Base-by-base conservation (phyloP, 2,888 invertebrate genomes). In the Mimumesa dahlbomi region DNA sequence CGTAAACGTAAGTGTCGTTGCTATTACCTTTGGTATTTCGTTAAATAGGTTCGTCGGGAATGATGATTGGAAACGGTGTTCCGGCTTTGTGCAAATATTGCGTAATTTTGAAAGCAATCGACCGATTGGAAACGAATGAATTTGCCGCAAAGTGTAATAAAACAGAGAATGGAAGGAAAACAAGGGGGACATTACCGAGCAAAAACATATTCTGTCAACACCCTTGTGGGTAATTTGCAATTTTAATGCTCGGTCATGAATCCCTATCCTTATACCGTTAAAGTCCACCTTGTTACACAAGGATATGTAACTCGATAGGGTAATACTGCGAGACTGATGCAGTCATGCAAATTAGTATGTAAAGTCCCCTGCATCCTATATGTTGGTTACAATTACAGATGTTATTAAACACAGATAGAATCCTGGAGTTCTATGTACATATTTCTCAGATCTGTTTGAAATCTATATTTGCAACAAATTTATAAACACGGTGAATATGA, bases 201-300 rank as follows among this genome's bases (percentile, higher is more conserved):
- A 19, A 59, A 31, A 56, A 59, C 34, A 46, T n/a, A n/a, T 50
- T 57, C 71, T 80, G 73, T 76, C 78, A 77, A 79, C 79, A 76
- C 75, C 77, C 76, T 77, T 71, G 75, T 76, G 71, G 40, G 63
- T 50, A 63, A 84, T 85, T 82, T 85, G 84, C 85, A 84, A 85
- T 85, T 85, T 84, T 83, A 85, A 85, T 84, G 67, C 14, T 36
- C 38, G 46, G 31, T 52, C 65, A 62, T 63, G 62, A 49, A 65
- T 66, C 49, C 66, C 53, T 63, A 40, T 66, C 7, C 25, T 36
- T 34, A 36, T 22, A 25, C 31, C 18, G 43, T 66, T 58, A 36
- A 18, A 67, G 50, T 43, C 56, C 61, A 16, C 38, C 63, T 31
- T 56, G 52, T 49, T 66, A 43, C 57, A 19, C 9, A 36, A 46